Evolutionary conservation across 2,113 vertebrate species (phyloP).

Genomic region (Meles meles): DNA sequence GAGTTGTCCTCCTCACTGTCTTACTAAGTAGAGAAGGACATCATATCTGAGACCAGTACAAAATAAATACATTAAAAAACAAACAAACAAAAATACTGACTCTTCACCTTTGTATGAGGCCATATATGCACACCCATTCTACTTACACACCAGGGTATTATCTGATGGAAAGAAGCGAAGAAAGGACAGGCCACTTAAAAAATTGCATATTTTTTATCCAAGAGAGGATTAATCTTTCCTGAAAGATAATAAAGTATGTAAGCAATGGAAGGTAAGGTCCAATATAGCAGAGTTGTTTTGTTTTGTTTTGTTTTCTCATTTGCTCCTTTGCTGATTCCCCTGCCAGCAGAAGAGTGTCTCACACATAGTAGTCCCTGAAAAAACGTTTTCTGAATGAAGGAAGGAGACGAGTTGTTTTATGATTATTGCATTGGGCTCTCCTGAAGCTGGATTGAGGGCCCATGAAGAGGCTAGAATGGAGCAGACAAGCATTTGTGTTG

Average conservation of each 20-base stretch:
- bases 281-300: background rate
- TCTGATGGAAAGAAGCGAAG: background rate
- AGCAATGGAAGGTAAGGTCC: background rate
- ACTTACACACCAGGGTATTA: background rate
- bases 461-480: background rate
- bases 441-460: background rate
- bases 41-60: background rate
- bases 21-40: background rate
- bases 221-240: background rate
- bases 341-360: background rate
- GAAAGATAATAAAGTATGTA: background rate
- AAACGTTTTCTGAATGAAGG: background rate
- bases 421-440: background rate
- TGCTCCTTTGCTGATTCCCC: too few relatives aligned
- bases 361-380: background rate
- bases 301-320: background rate
- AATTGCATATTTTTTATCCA: background rate
- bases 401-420: background rate
- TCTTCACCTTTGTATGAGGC: background rate
- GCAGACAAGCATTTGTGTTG: background rate
- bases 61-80: background rate
- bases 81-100: background rate
- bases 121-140: background rate
- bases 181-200: background rate
- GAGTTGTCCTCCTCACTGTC: background rate